Base-by-base conservation (phyloP, 2,113 vertebrate species). In the Pontoporia blainvillei region DNA sequence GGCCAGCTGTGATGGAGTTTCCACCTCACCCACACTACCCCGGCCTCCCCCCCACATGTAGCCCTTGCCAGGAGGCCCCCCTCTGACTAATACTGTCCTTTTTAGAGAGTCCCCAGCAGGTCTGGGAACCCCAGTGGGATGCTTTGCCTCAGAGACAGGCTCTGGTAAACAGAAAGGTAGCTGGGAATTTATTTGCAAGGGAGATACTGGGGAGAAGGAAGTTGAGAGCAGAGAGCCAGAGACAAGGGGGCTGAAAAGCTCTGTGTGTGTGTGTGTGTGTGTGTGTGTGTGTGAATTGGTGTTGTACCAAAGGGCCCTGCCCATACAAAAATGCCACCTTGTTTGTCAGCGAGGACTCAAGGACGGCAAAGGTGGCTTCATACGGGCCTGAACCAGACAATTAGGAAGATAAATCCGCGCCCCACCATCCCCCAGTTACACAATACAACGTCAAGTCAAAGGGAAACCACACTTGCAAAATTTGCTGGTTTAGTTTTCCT, bases 141-240 rank as follows among this genome's bases (percentile, higher is more conserved):
- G 86, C 83, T 93, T 57, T 93, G 49, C 61, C 52, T 79, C 46
- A 72, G 62, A 97, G 36, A 34, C 21, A 62, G 62, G 34, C 46
- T 57, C 67, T 66, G 73, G 46, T 57, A 57, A 84, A 85, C 29
- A 57, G 59, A 81, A 57, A 49, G 36, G 52, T 8, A 29, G 71
- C 34, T 90, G 79, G 44, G 64, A 75, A 78, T 86, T 83, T 83
- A 78, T 54, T 91, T 93, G 73, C 27, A 61, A 49, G 62, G 89
- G 61, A 72, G 12, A 88, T 23, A 23, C 1, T 39, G 44, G 85
- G 34, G 59, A 84, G 31, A 61, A 93, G 79, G 54, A 76, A 66
- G 71, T 41, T 90, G 88, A 66, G 66, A 96, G n/a, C 44, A 61
- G 78, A 96, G 36, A 81, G 61, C 66, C 49, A 81, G 84, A 90